Conservation (phyloP, 2,113 vertebrate genomes). For the Paramisgurnus dabryanus region DNA sequence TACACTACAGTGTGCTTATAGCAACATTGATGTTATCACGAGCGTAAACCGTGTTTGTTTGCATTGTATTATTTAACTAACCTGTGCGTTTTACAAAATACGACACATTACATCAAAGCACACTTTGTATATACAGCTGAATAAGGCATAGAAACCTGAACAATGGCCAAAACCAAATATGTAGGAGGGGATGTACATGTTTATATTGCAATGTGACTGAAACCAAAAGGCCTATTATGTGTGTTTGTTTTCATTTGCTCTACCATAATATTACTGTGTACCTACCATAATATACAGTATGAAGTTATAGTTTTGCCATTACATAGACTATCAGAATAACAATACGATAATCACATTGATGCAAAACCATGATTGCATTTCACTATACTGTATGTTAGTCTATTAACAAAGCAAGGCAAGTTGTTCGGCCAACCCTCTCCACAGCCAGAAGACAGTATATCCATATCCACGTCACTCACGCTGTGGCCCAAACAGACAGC, state of each 20-base stretch:
- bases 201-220: constrained; percentile 37
- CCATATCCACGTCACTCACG: constrained; percentile 70
- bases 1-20: background rate
- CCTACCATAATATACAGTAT: too few species aligned
- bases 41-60: constrained; percentile 42
- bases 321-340: background rate
- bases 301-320: background rate
- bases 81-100: constrained; percentile 39
- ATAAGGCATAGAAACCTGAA: constrained; percentile 37
- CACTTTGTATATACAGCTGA: constrained; percentile 32
- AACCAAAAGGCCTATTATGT: constrained; percentile 11
- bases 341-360: background rate
- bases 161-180: constrained; percentile 45
- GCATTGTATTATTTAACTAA: constrained; percentile 35
- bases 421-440: constrained; percentile 25
- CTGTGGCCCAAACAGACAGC: constrained; percentile 77
- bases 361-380: background rate
- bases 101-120: constrained; percentile 23
- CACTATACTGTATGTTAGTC: too few species aligned
- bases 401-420: background rate
- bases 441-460: constrained; percentile 56
- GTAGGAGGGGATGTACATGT: constrained; percentile 37
- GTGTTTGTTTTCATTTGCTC: background rate
- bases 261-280: background rate
- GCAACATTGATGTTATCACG: constrained; percentile 23